A percentile compares a stretch with the other conserved stretches of the same genome.
phyloP scores from a whole-genome alignment of 2,888 invertebrate genomes.

The Ephialtes manifestator region DNA sequence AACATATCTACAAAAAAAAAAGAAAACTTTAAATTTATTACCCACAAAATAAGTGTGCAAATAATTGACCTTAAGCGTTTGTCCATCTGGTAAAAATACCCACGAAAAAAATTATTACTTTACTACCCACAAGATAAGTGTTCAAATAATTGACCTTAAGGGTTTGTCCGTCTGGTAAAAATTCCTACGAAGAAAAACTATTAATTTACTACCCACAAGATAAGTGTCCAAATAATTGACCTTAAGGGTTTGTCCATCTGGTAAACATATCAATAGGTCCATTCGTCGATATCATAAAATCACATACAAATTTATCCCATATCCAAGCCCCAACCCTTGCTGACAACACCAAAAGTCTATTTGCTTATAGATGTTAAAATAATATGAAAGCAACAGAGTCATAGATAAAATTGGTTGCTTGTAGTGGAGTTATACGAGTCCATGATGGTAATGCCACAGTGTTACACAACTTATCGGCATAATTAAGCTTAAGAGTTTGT shows the following conservation, averaged over 20 bases:
- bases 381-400: constrained; percentile 43
- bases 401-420: not conserved
- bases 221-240: not conserved
- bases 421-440: constrained; percentile 36
- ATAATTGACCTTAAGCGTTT: not conserved
- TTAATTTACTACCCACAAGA: too few relatives aligned
- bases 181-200: too few relatives aligned
- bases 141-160: not conserved
- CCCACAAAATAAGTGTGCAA: not conserved
- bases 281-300: constrained; percentile 3
- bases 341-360: constrained; percentile 16
- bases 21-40: not conserved
- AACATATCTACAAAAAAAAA: too few relatives aligned
- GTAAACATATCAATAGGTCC: not conserved
- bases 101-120: not conserved
- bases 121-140: constrained; percentile 1
- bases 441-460: too few relatives aligned
- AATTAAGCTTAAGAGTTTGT: too few relatives aligned
- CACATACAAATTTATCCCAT: not conserved
- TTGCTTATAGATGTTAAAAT: constrained; percentile 20
- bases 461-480: too few relatives aligned
- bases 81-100: too few relatives aligned
- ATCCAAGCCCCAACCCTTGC: not conserved
- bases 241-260: not conserved
- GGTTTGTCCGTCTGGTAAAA: not conserved